phyloP scores from a whole-genome alignment of 2,797 vertebrate species.

The Trichosurus vulpecula region DNA sequence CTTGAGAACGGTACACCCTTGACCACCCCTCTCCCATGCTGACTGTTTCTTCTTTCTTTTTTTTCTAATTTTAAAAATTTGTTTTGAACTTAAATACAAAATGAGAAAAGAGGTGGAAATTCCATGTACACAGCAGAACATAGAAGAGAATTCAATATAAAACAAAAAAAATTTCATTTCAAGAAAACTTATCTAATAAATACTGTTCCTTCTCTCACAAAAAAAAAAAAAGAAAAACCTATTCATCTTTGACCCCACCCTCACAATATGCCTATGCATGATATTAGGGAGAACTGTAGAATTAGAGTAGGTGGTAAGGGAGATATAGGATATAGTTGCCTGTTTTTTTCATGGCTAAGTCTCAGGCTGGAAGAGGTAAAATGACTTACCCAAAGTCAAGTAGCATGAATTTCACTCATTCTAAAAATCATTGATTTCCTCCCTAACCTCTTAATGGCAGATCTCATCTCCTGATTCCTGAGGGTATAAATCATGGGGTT shows the following conservation, averaged over 20 bases:
- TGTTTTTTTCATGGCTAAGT: neutral
- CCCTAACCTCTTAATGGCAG: constrained; percentile 64
- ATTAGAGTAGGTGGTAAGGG: neutral
- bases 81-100: neutral
- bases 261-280: neutral
- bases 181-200: neutral
- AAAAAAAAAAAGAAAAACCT: too few relatives aligned
- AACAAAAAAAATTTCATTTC: neutral
- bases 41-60: neutral
- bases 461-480: constrained; percentile 75
- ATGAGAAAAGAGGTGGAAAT: neutral
- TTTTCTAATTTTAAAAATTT: neutral
- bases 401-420: constrained; percentile 17
- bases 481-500: constrained; percentile 75
- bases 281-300: neutral
- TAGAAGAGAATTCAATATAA: neutral
- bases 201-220: neutral
- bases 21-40: too few relatives aligned
- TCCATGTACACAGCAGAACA: neutral
- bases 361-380: neutral
- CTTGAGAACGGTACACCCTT: too few relatives aligned
- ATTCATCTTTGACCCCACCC: neutral
- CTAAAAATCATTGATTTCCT: neutral
- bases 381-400: neutral
- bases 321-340: neutral